phyloP scores from a whole-genome alignment of 2,888 invertebrate species.

The Hermaeophaga mercurialis region DNA sequence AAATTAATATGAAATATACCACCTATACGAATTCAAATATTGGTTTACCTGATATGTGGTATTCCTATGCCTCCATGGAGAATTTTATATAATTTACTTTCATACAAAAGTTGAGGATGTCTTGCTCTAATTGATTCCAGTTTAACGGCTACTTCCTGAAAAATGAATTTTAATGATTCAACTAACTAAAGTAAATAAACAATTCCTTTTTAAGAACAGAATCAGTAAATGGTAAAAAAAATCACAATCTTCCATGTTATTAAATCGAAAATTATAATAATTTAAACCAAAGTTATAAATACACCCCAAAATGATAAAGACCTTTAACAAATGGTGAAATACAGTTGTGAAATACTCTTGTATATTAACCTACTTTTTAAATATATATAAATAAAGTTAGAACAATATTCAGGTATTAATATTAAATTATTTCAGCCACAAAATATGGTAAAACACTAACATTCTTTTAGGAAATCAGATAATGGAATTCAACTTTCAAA shows the following conservation, averaged over 20 bases:
- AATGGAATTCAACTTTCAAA: conserved; percentile 19
- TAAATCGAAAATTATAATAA: conserved; percentile 3
- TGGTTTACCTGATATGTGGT: conserved; percentile 88
- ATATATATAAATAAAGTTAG: conserved; percentile 44
- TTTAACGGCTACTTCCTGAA: conserved; percentile 97
- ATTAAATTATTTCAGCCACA: conserved; percentile 36
- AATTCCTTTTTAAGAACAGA: conserved; percentile 11
- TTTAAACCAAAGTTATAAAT: neutral
- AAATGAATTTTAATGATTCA: too few relatives aligned
- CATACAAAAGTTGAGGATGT: conserved; percentile 98
- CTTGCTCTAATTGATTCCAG: conserved; percentile 95
- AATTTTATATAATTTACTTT: conserved; percentile 98
- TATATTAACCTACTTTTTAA: conserved; percentile 54
- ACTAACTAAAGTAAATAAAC: neutral
- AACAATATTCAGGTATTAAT: conserved; percentile 28
- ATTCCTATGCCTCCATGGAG: conserved; percentile 96
- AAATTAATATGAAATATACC: too few relatives aligned
- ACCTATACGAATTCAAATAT: neutral
- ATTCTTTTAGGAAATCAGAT: conserved; percentile 2
- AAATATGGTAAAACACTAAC: conserved; percentile 27
- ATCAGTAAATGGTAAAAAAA: conserved; percentile 1
- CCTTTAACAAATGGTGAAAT: conserved; percentile 23
- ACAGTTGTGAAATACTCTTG: conserved; percentile 49
- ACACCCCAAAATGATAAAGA: conserved; percentile 25
- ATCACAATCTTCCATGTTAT: conserved; percentile 23